Conservation (phyloP, 2,113 vertebrate genomes). For the Aegotheles bennettii region DNA sequence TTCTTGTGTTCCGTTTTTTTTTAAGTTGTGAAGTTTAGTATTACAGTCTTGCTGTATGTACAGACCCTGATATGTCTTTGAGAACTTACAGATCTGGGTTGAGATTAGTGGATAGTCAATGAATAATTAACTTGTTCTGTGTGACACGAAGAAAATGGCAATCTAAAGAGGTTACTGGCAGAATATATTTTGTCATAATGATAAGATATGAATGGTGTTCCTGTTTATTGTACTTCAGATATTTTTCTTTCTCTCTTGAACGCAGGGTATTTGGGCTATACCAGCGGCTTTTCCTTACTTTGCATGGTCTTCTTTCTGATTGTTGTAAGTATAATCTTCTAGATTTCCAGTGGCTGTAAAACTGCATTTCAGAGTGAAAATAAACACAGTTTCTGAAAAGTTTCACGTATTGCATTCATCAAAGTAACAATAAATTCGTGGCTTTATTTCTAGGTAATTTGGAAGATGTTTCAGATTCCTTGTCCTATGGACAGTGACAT, state of each 20-base stretch:
- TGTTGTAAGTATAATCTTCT: slow-evolving; percentile 82
- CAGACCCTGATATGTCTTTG: neutral
- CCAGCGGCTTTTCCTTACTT: slow-evolving; percentile 93
- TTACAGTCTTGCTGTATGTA: neutral
- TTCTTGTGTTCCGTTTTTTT: neutral
- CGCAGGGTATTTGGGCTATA: slow-evolving; percentile 95
- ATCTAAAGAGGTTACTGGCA: neutral
- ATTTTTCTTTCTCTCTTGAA: neutral
- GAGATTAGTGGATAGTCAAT: neutral
- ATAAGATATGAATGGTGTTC: neutral
- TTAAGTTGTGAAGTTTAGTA: neutral
- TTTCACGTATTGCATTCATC: neutral
- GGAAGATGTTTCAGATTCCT: slow-evolving; percentile 92
- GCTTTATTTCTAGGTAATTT: slow-evolving; percentile 85
- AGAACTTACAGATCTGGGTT: neutral
- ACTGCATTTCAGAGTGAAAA: neutral
- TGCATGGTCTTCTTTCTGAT: slow-evolving; percentile 99
- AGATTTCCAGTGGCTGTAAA: neutral
- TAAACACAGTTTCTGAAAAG: neutral
- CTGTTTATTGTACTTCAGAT: neutral
- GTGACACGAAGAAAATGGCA: neutral
- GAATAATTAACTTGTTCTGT: neutral
- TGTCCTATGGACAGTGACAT: slow-evolving; percentile 74
- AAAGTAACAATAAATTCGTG: neutral
- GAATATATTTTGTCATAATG: neutral